Percentiles rank a stretch among this genome's conserved stretches.
Evolutionary conservation across 2,888 invertebrate species (phyloP).

Genomic region (Caenorhabditis imperialis): DNA sequence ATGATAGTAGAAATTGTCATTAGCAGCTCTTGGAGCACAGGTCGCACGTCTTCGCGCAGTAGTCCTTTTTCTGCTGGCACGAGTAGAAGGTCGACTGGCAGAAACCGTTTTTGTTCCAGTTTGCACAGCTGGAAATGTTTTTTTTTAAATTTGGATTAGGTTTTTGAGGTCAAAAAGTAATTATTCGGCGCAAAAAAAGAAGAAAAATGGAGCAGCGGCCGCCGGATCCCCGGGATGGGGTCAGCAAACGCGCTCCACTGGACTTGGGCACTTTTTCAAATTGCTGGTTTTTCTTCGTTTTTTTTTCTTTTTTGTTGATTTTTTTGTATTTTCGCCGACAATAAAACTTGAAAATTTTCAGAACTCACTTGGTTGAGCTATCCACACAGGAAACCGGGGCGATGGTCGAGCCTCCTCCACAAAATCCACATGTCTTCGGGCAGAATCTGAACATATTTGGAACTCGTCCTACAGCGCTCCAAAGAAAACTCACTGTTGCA

Average conservation of each 20-base stretch:
- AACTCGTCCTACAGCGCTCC: not conserved
- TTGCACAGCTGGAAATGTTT: constrained; percentile 39
- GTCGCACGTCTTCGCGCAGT: constrained; percentile 43
- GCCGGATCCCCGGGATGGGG: no score
- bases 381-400: constrained; percentile 36
- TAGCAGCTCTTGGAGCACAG: constrained; percentile 31
- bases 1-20: not conserved
- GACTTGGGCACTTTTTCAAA: no score
- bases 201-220: no score
- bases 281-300: no score
- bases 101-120: constrained; percentile 49
- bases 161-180: no score
- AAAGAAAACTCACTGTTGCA: constrained; percentile 26
- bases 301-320: no score
- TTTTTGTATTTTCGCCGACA: no score
- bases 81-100: constrained; percentile 39
- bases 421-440: constrained; percentile 48
- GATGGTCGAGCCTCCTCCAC: constrained; percentile 40
- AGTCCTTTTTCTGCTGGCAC: constrained; percentile 33
- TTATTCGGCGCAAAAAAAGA: no score
- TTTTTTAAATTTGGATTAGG: no score
- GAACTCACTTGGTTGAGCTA: constrained; percentile 32
- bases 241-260: no score
- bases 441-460: constrained; percentile 28
- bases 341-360: no score